A percentile compares a stretch with the other conserved stretches of the same genome.
phyloP scores from a whole-genome alignment of 2,113 vertebrate species.

The Balaenoptera acutorostrata region DNA sequence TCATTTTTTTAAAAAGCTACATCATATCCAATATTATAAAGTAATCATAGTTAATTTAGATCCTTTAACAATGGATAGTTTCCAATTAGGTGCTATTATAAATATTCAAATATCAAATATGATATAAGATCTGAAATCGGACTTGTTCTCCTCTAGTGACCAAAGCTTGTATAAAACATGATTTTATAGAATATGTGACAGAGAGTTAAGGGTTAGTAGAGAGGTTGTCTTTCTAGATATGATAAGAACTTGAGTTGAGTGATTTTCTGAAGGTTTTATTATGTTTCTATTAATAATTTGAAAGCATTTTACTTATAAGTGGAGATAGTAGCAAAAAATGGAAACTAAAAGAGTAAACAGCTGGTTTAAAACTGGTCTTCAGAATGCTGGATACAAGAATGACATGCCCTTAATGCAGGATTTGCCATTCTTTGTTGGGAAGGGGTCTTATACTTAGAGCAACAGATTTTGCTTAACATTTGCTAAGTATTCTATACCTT shows the following conservation, averaged over 20 bases:
- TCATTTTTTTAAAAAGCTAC: background rate
- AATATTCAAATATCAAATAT: background rate
- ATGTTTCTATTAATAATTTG: background rate
- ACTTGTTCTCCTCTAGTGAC: background rate
- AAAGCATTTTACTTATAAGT: background rate
- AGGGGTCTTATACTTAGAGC: background rate
- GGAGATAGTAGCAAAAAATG: background rate
- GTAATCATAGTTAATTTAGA: background rate
- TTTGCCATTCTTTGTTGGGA: background rate
- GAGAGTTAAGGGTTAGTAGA: background rate
- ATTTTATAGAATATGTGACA: background rate
- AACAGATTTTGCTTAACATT: background rate
- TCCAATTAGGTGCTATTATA: background rate
- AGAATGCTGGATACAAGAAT: background rate
- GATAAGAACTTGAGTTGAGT: background rate
- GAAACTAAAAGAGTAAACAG: background rate
- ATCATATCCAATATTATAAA: background rate
- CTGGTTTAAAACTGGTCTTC: background rate
- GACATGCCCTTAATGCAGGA: accelerated
- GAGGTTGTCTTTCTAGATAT: background rate
- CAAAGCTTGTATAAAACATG: background rate
- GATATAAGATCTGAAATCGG: background rate
- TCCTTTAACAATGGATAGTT: background rate
- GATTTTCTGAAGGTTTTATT: background rate
- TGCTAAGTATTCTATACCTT: background rate